phyloP scores from a whole-genome alignment of 2,113 vertebrate species.

The Esox niger region DNA sequence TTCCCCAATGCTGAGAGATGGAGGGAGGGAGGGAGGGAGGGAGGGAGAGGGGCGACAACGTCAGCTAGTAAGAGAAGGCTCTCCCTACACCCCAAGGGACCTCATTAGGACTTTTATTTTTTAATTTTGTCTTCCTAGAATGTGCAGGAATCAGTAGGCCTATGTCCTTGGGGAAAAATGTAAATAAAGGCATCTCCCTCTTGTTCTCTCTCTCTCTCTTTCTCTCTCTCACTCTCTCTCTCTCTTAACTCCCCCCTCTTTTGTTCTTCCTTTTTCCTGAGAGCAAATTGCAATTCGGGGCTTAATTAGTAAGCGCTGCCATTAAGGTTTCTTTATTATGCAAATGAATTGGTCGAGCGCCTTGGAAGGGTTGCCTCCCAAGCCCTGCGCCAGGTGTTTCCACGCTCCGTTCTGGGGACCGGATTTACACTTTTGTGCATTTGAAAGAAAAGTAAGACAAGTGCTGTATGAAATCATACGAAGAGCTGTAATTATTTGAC shows the following conservation, averaged over 20 bases:
- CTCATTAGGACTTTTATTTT: constrained; percentile 50
- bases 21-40: too few relatives aligned
- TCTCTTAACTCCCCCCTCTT: background rate
- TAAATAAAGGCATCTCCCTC: constrained; percentile 58
- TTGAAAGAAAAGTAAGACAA: constrained; percentile 43
- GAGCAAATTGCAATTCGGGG: constrained; percentile 50
- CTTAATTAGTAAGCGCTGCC: constrained; percentile 59
- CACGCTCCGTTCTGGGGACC: constrained; percentile 33
- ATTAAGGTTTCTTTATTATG: constrained; percentile 58
- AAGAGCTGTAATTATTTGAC: constrained; percentile 58
- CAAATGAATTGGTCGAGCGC: constrained; percentile 49
- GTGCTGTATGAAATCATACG: constrained; percentile 44
- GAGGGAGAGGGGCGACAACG: too few relatives aligned
- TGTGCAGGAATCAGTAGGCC: constrained; percentile 40
- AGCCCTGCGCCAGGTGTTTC: constrained; percentile 55
- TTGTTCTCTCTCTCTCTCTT: too few relatives aligned
- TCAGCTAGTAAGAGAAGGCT: constrained; percentile 8
- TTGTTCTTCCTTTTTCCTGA: constrained; percentile 22
- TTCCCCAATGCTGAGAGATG: constrained; percentile 21
- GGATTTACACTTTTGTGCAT: constrained; percentile 9
- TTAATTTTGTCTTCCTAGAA: constrained; percentile 2
- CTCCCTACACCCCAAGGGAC: constrained; percentile 44
- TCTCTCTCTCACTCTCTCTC: background rate
- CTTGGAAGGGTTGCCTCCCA: constrained; percentile 46
- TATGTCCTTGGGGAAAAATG: constrained; percentile 50